phyloP scores from a whole-genome alignment of 2,113 vertebrate species.

The Sigmodon hispidus region DNA sequence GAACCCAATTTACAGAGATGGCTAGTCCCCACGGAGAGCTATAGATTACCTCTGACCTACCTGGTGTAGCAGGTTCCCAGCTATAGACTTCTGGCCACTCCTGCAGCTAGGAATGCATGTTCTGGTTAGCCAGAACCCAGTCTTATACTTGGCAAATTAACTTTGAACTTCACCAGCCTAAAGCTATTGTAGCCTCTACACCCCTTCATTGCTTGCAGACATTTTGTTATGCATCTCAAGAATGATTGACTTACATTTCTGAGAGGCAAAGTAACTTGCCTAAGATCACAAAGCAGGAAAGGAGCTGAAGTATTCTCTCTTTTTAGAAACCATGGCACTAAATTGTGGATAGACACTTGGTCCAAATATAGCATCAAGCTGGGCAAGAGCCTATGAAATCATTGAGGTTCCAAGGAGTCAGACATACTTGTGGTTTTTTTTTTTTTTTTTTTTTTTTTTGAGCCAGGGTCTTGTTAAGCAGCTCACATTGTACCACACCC shows the following conservation, averaged over 20 bases:
- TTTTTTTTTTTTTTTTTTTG: background rate
- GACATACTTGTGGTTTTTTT: background rate
- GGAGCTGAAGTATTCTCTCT: background rate
- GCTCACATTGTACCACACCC: background rate
- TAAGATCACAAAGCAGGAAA: background rate
- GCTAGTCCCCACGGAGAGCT: background rate
- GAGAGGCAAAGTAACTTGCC: constrained; percentile 12
- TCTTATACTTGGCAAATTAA: background rate
- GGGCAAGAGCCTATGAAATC: background rate
- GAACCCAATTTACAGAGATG: background rate
- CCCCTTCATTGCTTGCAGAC: background rate
- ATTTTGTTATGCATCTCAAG: background rate
- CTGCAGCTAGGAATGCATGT: background rate
- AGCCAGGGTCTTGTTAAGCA: background rate
- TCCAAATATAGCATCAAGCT: background rate
- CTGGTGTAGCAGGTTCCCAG: background rate
- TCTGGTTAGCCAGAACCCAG: background rate
- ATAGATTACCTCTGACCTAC: background rate
- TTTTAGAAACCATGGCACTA: background rate
- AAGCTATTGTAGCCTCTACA: background rate
- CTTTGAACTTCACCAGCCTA: background rate
- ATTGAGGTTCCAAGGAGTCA: background rate
- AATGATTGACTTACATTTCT: background rate
- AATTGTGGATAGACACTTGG: background rate
- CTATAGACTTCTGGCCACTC: background rate